Base-by-base conservation (phyloP, 2,888 invertebrate genomes). In the Therioaphis trifolii region DNA sequence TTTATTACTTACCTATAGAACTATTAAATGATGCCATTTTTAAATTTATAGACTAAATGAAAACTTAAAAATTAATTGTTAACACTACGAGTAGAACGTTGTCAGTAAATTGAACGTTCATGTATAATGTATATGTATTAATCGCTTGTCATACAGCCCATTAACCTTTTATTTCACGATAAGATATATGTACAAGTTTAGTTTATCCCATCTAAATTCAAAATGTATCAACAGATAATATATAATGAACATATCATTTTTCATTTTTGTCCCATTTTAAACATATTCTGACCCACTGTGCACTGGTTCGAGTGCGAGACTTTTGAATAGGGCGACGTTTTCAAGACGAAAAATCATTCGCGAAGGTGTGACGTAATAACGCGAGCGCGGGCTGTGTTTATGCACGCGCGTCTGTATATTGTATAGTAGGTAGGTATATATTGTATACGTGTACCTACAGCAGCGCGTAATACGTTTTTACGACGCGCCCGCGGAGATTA, bases 201-300 rank as follows among this genome's bases (percentile, higher is more conserved):
- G 52, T 52, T 52, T 52, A 18, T 52, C 52, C 52, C 52, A 18
- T 52, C n/a, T 52, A 52, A 52, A 4, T 52, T 52, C n/a, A n/a
- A n/a, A n/a, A n/a, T n/a, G n/a, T n/a, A n/a, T n/a, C n/a, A n/a
- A n/a, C n/a, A n/a, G n/a, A n/a, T 52, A 52, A 52, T 52, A 52
- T 18, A 52, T 52, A 18, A 52, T 18, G 52, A 52, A 52, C 52
- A 2, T 52, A 18, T 2, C 14, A 18, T 18, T 52, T 52, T 4
- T 52, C n/a, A 52, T 52, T 52, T 52, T 52, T 52, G 52, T 52
- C n/a, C 52, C 4, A 52, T 52, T 52, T 52, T 18, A 18, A 52
- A 52, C 52, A 52, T 52, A 52, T 52, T 52, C 52, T 52, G 52
- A n/a, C n/a, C n/a, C n/a, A n/a, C n/a, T n/a, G n/a, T n/a, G n/a